Conservation (phyloP, 2,113 vertebrate genomes). For the Gallinago paraguaiae region DNA sequence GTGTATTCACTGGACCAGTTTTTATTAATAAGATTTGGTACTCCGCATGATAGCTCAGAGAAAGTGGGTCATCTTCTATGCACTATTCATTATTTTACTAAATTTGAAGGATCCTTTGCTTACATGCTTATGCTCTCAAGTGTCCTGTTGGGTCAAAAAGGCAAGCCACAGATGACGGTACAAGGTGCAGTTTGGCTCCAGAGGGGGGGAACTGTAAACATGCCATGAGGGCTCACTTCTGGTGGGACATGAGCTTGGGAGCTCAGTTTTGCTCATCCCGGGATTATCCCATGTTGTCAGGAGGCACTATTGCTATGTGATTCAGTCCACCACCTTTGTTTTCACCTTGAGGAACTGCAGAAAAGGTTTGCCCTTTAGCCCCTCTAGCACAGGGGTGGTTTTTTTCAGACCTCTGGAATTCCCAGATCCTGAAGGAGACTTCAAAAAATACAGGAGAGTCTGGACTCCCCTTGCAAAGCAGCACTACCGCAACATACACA, state of each 20-base stretch:
- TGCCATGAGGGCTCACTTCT: not conserved
- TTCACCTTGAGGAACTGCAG: not conserved
- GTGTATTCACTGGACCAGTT: not conserved
- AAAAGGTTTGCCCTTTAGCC: not conserved
- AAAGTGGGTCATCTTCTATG: not conserved
- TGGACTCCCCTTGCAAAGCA: not conserved
- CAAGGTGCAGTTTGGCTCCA: not conserved
- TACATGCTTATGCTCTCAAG: not conserved
- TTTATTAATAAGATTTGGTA: not conserved
- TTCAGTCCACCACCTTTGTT: not conserved
- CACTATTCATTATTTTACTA: not conserved
- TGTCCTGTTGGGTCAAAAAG: not conserved
- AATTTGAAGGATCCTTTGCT: not conserved
- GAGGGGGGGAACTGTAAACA: not conserved
- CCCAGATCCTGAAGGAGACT: not conserved
- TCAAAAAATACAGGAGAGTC: not conserved
- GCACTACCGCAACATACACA: not conserved
- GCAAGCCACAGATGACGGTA: not conserved
- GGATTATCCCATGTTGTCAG: rapidly evolving
- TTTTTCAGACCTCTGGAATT: not conserved
- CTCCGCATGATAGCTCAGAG: not conserved
- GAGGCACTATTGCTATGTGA: not conserved
- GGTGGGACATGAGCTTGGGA: not conserved
- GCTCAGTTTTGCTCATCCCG: not conserved
- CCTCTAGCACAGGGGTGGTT: not conserved